Evolutionary conservation across 2,113 vertebrate genomes (phyloP), one percentile per base, ranked within the genome.

Genomic region (Ploceus nigricollis): DNA sequence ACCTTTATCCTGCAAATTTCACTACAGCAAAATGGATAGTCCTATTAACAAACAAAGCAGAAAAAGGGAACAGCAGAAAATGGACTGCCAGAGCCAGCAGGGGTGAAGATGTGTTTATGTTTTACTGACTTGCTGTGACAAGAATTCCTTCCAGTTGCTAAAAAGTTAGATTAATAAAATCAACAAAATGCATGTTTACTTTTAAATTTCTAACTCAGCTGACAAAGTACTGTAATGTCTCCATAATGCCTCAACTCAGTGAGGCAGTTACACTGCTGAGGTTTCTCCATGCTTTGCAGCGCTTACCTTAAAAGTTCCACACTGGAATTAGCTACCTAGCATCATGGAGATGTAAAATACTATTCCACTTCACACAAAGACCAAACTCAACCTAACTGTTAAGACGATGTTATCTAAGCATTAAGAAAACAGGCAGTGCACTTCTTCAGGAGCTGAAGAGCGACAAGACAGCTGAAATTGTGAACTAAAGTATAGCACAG

Each of bases 391-490:
- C 3, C 1, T 9, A 68, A 83, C 28, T 40, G 33, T 21, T 30
- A 66, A 20, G 15, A 23, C 0, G 0, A 40, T 5, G 20, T 5
- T 33, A 66, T 33, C 11, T 16, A 71, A 75, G 44, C 3, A 4
- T 45, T 63, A 61, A 51, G 18, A 17, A 87, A 54, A 11, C 10
- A 58, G 1, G 2, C 16, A 25, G 24, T 1, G 12, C 35, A n/a
- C 30, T 53, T 27, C 40, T 40, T 21, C 50, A 72, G 57, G 57
- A 71, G 44, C 0, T 56, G 30, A 79, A 89, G 30, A 75, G 23
- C 33, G 47, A 13, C 30, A 75, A 47, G 30, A 71, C 4, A 21
- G 23, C 14, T 40, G 4, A 71, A 89, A 47, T 8, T 15, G 24
- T 60, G 11, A 87, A 81, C 24, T 12, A 53, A 53, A 83, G 7